Conservation (phyloP, 2,888 invertebrate genomes). For the Acronicta psi region DNA sequence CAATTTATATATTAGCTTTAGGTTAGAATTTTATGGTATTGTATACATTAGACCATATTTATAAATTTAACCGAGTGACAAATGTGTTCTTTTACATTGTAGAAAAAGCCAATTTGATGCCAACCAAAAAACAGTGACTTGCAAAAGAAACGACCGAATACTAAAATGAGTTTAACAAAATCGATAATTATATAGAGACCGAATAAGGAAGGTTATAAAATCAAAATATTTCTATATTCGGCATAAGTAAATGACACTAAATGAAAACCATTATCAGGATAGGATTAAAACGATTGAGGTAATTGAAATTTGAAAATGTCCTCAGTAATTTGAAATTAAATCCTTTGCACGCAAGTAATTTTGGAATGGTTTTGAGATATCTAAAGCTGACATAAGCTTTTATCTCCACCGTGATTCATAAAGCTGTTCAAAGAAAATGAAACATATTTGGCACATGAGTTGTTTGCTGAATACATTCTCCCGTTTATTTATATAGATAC, state of each 20-base stretch:
- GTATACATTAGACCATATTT: slow-evolving; percentile 20
- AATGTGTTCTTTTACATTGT: slow-evolving; percentile 20
- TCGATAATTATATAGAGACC: slow-evolving; percentile 9
- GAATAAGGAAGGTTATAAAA: slow-evolving; percentile 36
- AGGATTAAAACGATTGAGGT: slow-evolving; percentile 25
- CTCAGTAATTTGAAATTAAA: slow-evolving; percentile 10
- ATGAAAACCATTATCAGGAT: slow-evolving; percentile 18
- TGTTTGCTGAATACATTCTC: slow-evolving; percentile 33
- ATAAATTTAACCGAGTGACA: slow-evolving; percentile 29
- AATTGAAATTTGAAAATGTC: slow-evolving; percentile 31
- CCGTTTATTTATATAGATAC: slow-evolving; percentile 31
- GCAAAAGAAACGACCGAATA: slow-evolving; percentile 26
- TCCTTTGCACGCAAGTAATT: slow-evolving; percentile 19
- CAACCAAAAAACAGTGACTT: slow-evolving; percentile 36
- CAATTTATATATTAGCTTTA: slow-evolving; percentile 24
- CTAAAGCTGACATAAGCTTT: slow-evolving; percentile 41
- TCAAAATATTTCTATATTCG: slow-evolving; percentile 27
- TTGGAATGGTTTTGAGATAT: slow-evolving; percentile 21
- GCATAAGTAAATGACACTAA: slow-evolving; percentile 17
- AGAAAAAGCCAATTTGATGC: slow-evolving; percentile 25
- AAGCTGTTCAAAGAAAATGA: slow-evolving; percentile 14
- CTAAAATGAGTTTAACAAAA: slow-evolving; percentile 16
- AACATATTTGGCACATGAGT: slow-evolving; percentile 34
- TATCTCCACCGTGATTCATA: slow-evolving; percentile 37
- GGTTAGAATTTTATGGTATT: slow-evolving; percentile 19